Evolutionary conservation across 2,797 vertebrate genomes (phyloP), one percentile per base, ranked within the genome.

Genomic region (Sarcophilus harrisii): DNA sequence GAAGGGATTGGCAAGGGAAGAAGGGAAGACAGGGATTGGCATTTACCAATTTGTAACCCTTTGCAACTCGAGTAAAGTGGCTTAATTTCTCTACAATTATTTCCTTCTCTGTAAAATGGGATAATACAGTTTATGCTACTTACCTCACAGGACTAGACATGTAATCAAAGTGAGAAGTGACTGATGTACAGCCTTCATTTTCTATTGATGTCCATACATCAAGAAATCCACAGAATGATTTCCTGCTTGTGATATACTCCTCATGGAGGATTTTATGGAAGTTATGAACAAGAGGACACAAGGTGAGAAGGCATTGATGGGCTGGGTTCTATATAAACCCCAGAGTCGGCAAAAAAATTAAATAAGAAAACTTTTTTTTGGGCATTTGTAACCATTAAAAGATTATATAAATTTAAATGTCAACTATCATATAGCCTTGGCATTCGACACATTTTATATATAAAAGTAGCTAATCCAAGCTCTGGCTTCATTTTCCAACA

Each of bases 161-260:
- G 14, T n/a, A 66, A 38, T n/a, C 62, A 73, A 73, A 73, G 32
- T 73, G 32, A 73, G 16, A 30, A 38, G 32, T 45, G 57, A 60
- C 66, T 45, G 91, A 90, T 0, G 0, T 73, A 32, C 58, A n/a
- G 55, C 92, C 32, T 96, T 58, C 95, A 95, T 94, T 92, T 90
- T 94, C 92, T 81, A 59, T 93, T 52, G 94, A 0, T 38, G 92
- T 91, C 94, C 90, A 93, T 28, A 45, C 90, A 96, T 93, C 96
- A 96, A 93, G 95, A 90, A 95, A 73, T 38, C 16, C 38, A 73
- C 16, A 21, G n/a, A 73, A 73, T 73, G 66, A 2, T 38, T 32
- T 73, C 66, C n/a, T 81, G n/a, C n/a, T 24, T 38, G 18, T 38
- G n/a, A 8, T 81, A 45, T 45, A 45, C 18, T 28, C 16, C n/a